Conservation (phyloP, 2,888 invertebrate genomes). For the Bursaphelenchus okinawaensis region DNA sequence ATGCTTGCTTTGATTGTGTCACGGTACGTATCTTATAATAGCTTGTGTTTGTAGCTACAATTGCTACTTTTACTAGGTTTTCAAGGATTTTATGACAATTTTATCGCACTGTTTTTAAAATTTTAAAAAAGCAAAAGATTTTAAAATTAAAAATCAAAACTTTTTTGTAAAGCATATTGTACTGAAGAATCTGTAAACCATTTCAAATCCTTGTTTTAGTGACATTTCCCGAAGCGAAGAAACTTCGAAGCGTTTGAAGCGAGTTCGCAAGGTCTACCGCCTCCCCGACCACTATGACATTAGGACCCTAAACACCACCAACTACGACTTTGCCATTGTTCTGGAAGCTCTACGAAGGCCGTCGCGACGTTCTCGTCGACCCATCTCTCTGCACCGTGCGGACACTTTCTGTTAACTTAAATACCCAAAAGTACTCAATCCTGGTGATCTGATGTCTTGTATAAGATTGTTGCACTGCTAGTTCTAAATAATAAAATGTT, state of each 20-base stretch:
- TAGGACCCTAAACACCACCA: slow-evolving; percentile 42
- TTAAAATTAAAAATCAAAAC: neutral
- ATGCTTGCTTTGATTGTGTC: slow-evolving; percentile 50
- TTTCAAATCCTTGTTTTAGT: slow-evolving; percentile 24
- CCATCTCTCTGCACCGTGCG: slow-evolving; percentile 18
- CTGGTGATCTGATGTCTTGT: neutral
- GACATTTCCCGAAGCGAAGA: slow-evolving; percentile 48
- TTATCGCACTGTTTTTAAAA: no score
- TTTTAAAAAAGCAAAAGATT: no score
- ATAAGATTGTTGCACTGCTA: neutral
- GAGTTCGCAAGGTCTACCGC: slow-evolving; percentile 49
- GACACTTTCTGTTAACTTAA: slow-evolving; percentile 15
- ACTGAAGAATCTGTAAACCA: neutral
- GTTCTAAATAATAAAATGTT: no score
- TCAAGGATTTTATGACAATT: no score
- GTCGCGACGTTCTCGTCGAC: slow-evolving; percentile 14
- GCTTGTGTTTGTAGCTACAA: no score
- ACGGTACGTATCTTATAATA: no score
- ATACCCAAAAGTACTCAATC: neutral
- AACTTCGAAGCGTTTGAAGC: slow-evolving; percentile 47
- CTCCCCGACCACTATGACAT: slow-evolving; percentile 51
- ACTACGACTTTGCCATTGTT: slow-evolving; percentile 51
- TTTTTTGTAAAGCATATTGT: slow-evolving; percentile 1
- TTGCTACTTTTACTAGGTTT: no score
- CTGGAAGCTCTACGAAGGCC: slow-evolving; percentile 36